These are phyloP conservation scores for Lissonota sp. DNA, from an alignment of 2,888 invertebrate genomes.

Conservation along the genomic window DNA sequence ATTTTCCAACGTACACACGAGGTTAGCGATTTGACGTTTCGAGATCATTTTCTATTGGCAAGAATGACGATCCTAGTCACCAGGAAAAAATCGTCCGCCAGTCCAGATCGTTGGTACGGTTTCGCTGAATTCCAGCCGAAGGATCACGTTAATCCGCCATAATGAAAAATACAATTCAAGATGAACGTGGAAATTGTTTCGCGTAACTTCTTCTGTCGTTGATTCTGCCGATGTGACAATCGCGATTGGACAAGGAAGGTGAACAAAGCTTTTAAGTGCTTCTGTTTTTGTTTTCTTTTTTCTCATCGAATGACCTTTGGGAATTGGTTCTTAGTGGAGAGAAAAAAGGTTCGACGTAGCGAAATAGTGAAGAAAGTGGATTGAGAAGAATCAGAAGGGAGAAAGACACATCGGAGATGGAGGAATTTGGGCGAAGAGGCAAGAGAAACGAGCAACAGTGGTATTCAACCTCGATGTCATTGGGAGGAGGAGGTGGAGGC, in stretches of 20 bases:
- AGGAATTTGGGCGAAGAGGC: conserved; percentile 75
- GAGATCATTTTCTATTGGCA: too few relatives aligned
- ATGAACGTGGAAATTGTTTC: too few relatives aligned
- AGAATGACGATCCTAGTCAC: too few relatives aligned
- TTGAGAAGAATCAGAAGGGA: neutral
- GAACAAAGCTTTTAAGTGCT: too few relatives aligned
- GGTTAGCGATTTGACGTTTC: neutral
- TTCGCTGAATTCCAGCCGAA: neutral
- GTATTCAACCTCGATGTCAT: conserved; percentile 70
- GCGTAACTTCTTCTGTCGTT: too few relatives aligned
- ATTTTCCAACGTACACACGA: neutral
- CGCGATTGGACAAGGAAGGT: too few relatives aligned
- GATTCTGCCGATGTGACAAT: too few relatives aligned
- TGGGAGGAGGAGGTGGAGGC: neutral
- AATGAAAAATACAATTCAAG: too few relatives aligned
- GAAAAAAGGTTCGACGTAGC: neutral
- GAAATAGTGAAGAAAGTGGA: conserved; percentile 1
- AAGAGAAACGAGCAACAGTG: conserved; percentile 75
- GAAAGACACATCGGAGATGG: conserved; percentile 70
- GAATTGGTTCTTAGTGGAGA: neutral
- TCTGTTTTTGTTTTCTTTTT: too few relatives aligned
- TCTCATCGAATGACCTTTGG: too few relatives aligned
- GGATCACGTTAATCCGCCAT: too few relatives aligned
- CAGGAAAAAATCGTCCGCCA: too few relatives aligned
- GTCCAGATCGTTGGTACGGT: neutral